Percentiles rank a stretch among this genome's conserved stretches.
phyloP scores from a whole-genome alignment of 2,888 invertebrate genomes.

The Aporophyla nigra region DNA sequence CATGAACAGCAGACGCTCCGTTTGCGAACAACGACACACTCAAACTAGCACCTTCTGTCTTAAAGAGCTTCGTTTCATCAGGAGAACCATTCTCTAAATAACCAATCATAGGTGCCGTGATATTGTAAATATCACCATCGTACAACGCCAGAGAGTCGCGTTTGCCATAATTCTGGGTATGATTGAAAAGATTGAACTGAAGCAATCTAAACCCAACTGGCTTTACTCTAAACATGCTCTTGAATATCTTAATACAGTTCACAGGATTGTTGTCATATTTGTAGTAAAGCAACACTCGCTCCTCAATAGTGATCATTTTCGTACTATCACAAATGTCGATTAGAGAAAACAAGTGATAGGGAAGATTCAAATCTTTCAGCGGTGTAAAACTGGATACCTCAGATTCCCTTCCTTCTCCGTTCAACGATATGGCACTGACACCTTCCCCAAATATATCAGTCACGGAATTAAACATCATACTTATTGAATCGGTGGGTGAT shows the following conservation, averaged over 20 bases:
- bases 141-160: slow-evolving; percentile 96
- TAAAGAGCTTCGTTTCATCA: slow-evolving; percentile 94
- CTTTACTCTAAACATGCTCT: slow-evolving; percentile 95
- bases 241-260: slow-evolving; percentile 99
- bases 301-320: slow-evolving; percentile 97
- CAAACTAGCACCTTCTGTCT: slow-evolving; percentile 94
- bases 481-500: slow-evolving; percentile 96
- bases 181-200: slow-evolving; percentile 98
- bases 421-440: slow-evolving; percentile 96
- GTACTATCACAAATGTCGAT: slow-evolving; percentile 99
- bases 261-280: slow-evolving; percentile 99
- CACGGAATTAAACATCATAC: slow-evolving; percentile 94
- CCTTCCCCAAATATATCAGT: slow-evolving; percentile 97
- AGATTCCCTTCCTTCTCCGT: slow-evolving; percentile 97
- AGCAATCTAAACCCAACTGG: slow-evolving; percentile 97
- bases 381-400: slow-evolving; percentile 97
- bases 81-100: slow-evolving; percentile 93
- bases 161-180: slow-evolving; percentile 95
- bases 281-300: slow-evolving; percentile 97
- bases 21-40: slow-evolving; percentile 98
- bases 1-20: slow-evolving; percentile 97
- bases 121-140: slow-evolving; percentile 98
- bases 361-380: slow-evolving; percentile 94
- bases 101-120: slow-evolving; percentile 93
- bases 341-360: slow-evolving; percentile 97